phyloP scores from a whole-genome alignment of 2,113 vertebrate species.

The Neogale vison region DNA sequence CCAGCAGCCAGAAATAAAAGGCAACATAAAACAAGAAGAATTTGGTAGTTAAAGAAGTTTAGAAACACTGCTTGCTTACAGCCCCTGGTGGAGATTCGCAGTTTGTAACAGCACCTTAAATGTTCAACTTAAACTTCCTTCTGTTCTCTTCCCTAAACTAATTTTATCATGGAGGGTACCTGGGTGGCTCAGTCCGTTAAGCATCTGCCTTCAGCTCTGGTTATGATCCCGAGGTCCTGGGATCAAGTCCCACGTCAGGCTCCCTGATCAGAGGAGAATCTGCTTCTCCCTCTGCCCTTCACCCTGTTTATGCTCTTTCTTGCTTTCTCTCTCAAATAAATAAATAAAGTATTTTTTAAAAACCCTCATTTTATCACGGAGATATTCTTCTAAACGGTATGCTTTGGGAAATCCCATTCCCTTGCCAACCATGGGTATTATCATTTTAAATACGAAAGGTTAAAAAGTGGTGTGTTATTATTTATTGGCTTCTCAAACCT shows the following conservation, averaged over 20 bases:
- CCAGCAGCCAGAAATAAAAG: not conserved
- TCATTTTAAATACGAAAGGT: not conserved
- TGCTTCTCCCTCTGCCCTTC: too few species aligned
- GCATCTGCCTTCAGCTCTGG: too few species aligned
- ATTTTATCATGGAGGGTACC: not conserved
- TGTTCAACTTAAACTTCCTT: not conserved
- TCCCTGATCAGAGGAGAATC: too few species aligned
- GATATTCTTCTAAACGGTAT: not conserved
- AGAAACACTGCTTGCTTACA: not conserved
- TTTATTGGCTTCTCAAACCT: not conserved
- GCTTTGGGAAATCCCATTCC: not conserved
- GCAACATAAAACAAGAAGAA: not conserved
- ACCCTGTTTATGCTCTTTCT: too few species aligned
- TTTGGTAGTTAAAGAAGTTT: not conserved
- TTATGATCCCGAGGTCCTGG: too few species aligned
- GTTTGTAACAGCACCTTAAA: not conserved
- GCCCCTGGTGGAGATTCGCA: not conserved
- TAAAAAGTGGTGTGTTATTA: not conserved
- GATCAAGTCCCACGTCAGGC: too few species aligned
- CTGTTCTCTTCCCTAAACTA: not conserved
- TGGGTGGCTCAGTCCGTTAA: too few species aligned
- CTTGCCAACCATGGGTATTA: not conserved
- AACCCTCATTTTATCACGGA: not conserved
- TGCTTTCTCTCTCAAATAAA: too few species aligned
- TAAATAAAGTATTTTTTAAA: too few species aligned